Evolutionary conservation across 2,888 invertebrate species (phyloP).

Genomic region (Teleogryllus oceanicus): DNA sequence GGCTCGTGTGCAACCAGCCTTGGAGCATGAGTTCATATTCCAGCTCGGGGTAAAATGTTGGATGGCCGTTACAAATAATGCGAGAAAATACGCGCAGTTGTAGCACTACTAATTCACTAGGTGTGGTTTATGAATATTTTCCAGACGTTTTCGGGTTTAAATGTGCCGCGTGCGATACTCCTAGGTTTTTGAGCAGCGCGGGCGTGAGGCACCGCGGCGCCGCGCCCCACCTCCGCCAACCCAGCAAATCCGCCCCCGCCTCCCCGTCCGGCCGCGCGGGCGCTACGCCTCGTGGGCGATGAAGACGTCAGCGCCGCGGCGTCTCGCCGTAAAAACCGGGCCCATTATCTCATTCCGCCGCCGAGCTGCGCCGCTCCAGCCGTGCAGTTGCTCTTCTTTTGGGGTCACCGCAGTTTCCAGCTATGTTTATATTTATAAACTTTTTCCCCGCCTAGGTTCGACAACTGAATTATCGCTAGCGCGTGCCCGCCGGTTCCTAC

Average conservation of each 20-base stretch:
- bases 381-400: neutral
- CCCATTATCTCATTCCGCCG: conserved; percentile 1
- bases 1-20: too few species aligned
- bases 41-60: too few species aligned
- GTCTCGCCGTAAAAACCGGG: neutral
- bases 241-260: neutral
- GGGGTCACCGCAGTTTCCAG: conserved; percentile 1
- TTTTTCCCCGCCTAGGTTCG: conserved; percentile 7
- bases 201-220: too few species aligned
- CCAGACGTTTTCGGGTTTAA: too few species aligned
- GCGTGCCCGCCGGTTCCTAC: neutral
- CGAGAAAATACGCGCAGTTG: too few species aligned
- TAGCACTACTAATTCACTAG: too few species aligned
- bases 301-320: conserved; percentile 18
- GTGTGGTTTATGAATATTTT: too few species aligned
- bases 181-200: too few species aligned
- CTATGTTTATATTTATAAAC: conserved; percentile 18
- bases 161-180: too few species aligned
- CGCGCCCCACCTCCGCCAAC: too few species aligned
- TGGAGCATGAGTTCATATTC: too few species aligned
- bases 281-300: neutral
- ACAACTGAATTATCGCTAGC: neutral
- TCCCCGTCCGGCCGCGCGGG: neutral
- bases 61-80: too few species aligned
- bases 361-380: neutral